Evolutionary conservation across 2,797 vertebrate genomes (phyloP), one percentile per base, ranked within the genome.

Genomic region (Scolopax bukidnonensis): DNA sequence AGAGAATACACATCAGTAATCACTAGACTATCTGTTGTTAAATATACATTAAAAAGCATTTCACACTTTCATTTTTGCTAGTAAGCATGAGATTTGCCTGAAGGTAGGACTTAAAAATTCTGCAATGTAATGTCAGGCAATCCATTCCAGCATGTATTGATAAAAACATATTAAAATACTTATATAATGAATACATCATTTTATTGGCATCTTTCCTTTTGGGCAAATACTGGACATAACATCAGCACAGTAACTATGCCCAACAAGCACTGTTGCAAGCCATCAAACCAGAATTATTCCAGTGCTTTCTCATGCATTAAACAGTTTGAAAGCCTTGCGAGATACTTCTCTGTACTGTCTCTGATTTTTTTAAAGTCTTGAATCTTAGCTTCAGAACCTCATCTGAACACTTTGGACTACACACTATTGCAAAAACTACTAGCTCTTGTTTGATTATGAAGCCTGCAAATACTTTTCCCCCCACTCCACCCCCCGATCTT

Each of bases 1-100:
- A 97, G 99, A 99, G 99, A 99, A 98, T 98, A 98, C 98, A 98
- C 99, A 99, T 99, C 99, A 99, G 99, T 99, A 99, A 98, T 99
- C 98, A 98, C 98, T 97, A 98, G 98, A 98, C 98, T 98, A 98
- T 99, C 98, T 98, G 98, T 98, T 99, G 99, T 99, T 99, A 99
- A 99, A 99, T 99, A 99, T 99, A 99, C 99, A 99, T 99, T 99
- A 99, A 99, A 99, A 99, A 99, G 99, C 98, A 99, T 99, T 99
- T 99, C 98, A 98, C 98, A 98, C 99, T 99, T 99, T 98, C 99
- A 99, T 99, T 99, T 99, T 98, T 98, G 97, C 98, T 98, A 97
- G 98, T 98, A 98, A 98, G 98, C 98, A 98, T 98, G 98, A 98
- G 98, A 99, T 98, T 99, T 98, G 99, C 99, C 99, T 98, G 97